phyloP scores from a whole-genome alignment of 1,140 invertebrate genomes.

The Epicauta chinensis region DNA sequence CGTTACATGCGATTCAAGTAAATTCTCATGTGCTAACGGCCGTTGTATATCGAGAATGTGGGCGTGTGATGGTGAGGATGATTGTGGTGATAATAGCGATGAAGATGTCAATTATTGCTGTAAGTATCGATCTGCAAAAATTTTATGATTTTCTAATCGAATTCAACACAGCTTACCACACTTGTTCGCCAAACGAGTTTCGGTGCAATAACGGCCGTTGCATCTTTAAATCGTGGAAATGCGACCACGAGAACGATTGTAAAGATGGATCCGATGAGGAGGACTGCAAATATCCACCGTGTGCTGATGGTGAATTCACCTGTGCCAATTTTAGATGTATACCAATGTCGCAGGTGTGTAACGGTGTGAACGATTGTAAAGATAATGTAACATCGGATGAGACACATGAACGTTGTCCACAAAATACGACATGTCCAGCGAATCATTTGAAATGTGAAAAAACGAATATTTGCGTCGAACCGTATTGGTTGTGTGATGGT shows the following conservation, averaged over 20 bases:
- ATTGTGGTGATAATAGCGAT: conserved; percentile 91
- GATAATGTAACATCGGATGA: conserved; percentile 89
- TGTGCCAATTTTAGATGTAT: conserved; percentile 89
- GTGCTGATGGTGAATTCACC: conserved; percentile 88
- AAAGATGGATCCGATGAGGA: conserved; percentile 88
- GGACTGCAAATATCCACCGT: conserved; percentile 84
- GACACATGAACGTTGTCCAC: conserved; percentile 76
- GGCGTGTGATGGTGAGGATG: conserved; percentile 94
- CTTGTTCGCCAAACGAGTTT: conserved; percentile 88
- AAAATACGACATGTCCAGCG: conserved; percentile 77
- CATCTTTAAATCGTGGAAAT: conserved; percentile 92
- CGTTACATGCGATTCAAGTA: conserved; percentile 78
- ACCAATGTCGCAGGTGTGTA: conserved; percentile 79
- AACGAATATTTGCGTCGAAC: conserved; percentile 92
- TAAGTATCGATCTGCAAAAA: conserved; percentile 44
- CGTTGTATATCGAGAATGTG: conserved; percentile 94
- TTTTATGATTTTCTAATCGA: background rate
- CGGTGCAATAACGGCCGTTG: conserved; percentile 90
- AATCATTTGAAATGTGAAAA: conserved; percentile 88
- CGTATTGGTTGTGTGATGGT: conserved; percentile 90
- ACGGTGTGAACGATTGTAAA: conserved; percentile 92
- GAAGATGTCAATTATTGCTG: conserved; percentile 89
- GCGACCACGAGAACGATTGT: conserved; percentile 93
- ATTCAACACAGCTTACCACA: conserved; percentile 70
- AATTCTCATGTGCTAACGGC: conserved; percentile 91